These are phyloP conservation scores for Phymatocera aterrima DNA, from an alignment of 2,888 invertebrate genomes.

Conservation along the genomic window DNA sequence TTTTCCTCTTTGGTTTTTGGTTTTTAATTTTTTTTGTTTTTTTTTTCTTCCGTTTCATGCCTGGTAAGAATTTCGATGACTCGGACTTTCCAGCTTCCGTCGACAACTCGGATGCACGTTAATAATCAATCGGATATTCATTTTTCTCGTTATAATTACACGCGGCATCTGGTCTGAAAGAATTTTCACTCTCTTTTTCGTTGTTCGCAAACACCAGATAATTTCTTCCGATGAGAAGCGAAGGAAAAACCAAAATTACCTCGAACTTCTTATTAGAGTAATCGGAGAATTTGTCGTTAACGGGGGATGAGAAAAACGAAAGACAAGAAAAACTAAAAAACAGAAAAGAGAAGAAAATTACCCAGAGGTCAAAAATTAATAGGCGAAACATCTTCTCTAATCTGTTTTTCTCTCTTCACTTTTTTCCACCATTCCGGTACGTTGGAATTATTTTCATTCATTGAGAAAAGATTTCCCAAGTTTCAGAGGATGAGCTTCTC, in stretches of 20 bases:
- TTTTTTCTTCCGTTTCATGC: too few relatives aligned
- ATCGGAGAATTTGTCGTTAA: neutral
- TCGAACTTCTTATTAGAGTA: neutral
- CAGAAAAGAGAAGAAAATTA: neutral
- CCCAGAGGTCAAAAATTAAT: neutral
- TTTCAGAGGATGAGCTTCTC: neutral
- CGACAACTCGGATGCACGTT: too few relatives aligned
- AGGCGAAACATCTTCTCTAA: neutral
- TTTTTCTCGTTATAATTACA: constrained; percentile 12
- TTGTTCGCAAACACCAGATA: neutral
- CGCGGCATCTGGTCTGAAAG: neutral
- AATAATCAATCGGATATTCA: constrained; percentile 16
- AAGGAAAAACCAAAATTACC: neutral
- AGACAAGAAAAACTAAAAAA: too few relatives aligned
- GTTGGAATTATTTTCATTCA: neutral
- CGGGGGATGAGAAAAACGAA: too few relatives aligned
- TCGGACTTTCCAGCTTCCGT: too few relatives aligned
- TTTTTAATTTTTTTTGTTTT: too few relatives aligned
- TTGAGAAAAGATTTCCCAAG: neutral
- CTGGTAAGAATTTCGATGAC: too few relatives aligned
- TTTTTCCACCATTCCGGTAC: too few relatives aligned
- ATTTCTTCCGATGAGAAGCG: neutral
- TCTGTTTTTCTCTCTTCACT: neutral
- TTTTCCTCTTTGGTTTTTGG: too few relatives aligned
- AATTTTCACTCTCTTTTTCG: neutral